Evolutionary conservation across 2,113 vertebrate species (phyloP), one percentile per base, ranked within the genome.

Genomic region (Daphoenositta chrysoptera): DNA sequence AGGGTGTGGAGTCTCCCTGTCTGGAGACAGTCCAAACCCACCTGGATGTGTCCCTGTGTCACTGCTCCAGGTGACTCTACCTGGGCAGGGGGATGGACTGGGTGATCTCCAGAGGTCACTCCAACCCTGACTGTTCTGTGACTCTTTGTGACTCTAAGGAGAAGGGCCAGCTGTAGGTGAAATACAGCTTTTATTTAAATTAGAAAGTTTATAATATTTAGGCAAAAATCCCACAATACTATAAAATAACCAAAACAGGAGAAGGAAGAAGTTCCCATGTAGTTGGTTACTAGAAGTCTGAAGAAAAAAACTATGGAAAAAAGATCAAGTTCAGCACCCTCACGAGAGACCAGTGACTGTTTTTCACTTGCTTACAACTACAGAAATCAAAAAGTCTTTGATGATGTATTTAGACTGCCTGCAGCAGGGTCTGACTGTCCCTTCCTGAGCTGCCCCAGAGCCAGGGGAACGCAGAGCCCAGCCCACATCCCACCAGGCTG

Each of bases 21-120:
- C 47, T 69, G 63, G 47, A 56, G 26, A 42, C 14, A 69, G 42
- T 20, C 47, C 54, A 83, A 2, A 54, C 2, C 17, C 54, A 61
- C 6, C 47, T 23, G 70, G 63, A 13, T 1, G 1, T 0, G 0
- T 27, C 6, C n/a, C 78, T 35, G 40, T 61, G 70, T 27, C 79
- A 61, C 31, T 45, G 44, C 54, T 54, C n/a, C 12, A 14, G 30
- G 39, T 31, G 63, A 8, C 47, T 17, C 54, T 61, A 28, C n/a
- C 61, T 19, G 4, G 87, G 47, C 26, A 83, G 26, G n/a, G 3
- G n/a, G 6, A 4, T 42, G 79, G 26, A 27, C 26, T 90, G 40
- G 30, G 1, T 26, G 3, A 40, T 35, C n/a, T 69, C 26, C 63
- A 48, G 39, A 68, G 31, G 26, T 69, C 30, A 1, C 13, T 69